Percentiles rank a stretch among this genome's conserved stretches.
Conservation (phyloP, 2,797 vertebrate genomes). For the Podarcis lilfordi region DNA sequence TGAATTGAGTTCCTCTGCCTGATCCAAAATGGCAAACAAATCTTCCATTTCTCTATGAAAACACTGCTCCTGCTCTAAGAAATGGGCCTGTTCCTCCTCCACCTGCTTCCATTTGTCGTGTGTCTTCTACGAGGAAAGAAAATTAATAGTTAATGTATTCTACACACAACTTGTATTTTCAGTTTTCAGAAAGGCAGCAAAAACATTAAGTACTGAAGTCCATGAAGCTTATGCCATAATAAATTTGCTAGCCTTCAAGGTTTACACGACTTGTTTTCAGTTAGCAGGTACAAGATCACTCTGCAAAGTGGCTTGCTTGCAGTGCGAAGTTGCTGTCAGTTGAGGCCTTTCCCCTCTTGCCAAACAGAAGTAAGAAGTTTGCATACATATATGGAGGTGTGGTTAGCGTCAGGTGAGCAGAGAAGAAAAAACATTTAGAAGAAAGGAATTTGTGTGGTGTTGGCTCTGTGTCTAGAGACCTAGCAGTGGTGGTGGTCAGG, state of each 20-base stretch:
- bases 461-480: background rate
- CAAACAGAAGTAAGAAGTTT: background rate
- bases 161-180: background rate
- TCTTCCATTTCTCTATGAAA: slow-evolving; percentile 60
- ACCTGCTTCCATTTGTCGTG: slow-evolving; percentile 67
- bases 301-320: background rate
- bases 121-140: slow-evolving; percentile 54
- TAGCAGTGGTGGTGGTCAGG: too few species aligned
- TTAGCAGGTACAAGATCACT: background rate
- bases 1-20: slow-evolving; percentile 61
- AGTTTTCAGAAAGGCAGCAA: background rate
- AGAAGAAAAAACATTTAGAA: background rate
- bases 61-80: slow-evolving; percentile 68
- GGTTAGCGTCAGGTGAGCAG: background rate
- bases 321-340: background rate
- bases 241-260: too few species aligned
- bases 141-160: background rate
- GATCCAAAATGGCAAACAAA: slow-evolving; percentile 41
- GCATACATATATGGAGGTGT: background rate
- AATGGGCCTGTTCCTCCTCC: slow-evolving; percentile 50
- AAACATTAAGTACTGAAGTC: too few species aligned
- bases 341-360: background rate
- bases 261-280: background rate
- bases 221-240: too few species aligned
- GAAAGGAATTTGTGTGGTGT: background rate